These are phyloP conservation scores for Polyergus mexicanus DNA, from an alignment of 1,140 invertebrate genomes.

Conservation along the genomic window DNA sequence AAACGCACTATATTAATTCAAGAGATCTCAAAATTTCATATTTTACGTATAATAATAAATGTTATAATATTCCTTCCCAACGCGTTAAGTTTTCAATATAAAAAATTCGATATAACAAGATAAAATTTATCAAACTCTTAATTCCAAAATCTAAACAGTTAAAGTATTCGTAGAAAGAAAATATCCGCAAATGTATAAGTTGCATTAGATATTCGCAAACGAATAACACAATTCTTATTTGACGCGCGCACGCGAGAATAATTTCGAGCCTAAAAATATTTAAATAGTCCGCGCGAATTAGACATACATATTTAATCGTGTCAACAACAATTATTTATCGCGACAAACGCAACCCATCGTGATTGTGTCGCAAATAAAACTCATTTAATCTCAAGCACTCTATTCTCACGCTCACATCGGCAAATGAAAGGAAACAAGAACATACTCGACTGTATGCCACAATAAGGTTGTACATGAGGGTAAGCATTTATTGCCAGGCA, in stretches of 20 bases:
- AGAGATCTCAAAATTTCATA: not conserved
- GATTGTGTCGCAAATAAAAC: not conserved
- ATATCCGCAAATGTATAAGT: too few relatives aligned
- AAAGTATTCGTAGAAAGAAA: too few relatives aligned
- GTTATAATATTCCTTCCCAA: not conserved
- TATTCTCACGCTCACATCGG: not conserved
- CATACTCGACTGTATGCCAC: slow-evolving; percentile 19
- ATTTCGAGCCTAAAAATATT: slow-evolving; percentile 6
- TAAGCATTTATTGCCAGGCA: slow-evolving; percentile 56
- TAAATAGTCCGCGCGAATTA: not conserved
- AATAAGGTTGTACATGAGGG: slow-evolving; percentile 40
- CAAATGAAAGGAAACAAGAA: slow-evolving; percentile 15
- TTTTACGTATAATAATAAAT: too few relatives aligned
- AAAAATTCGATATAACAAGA: not conserved
- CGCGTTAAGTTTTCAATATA: not conserved
- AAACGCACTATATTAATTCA: not conserved
- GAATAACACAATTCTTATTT: too few relatives aligned
- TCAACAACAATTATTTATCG: slow-evolving; percentile 16
- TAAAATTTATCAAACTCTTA: not conserved
- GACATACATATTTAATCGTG: not conserved
- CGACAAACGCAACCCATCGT: not conserved
- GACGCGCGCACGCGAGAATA: not conserved
- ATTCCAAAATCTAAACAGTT: not conserved
- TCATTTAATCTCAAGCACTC: slow-evolving; percentile 24
- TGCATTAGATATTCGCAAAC: too few relatives aligned